Evolutionary conservation across 2,888 invertebrate species (phyloP), one percentile per base, ranked within the genome.

Genomic region (Lasioglossum vierecki): DNA sequence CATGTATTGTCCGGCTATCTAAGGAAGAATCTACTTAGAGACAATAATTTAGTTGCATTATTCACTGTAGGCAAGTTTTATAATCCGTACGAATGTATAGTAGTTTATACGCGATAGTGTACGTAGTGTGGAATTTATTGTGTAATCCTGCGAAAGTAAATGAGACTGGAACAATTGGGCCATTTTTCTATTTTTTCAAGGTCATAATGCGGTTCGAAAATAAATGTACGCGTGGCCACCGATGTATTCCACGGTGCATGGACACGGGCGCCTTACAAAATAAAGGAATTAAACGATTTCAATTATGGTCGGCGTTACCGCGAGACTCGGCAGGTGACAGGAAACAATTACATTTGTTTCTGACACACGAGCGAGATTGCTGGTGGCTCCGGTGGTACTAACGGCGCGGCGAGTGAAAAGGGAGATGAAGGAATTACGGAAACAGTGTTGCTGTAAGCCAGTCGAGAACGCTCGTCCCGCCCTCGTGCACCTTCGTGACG

Each of bases 341-440:
- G 72, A 72, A 72, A 72, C 72, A 72, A 72, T 49, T 72, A 72
- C 72, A 72, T 72, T 72, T 72, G 72, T 72, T 72, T 72, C 72
- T 72, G 72, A 49, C 72, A 72, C 49, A 72, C 35, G 49, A 22
- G 77, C 49, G 77, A 77, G 77, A 63, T 68, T 77, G 77, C 57
- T 57, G 63, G 79, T 63, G 76, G 73, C 49, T 49, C 35, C 15
- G 30, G 66, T 15, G 22, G 68, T 68, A 72, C 35, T 53, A 49
- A 49, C 30, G 22, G 35, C n/a, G n/a, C 30, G 22, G 35, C n/a
- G 35, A 30, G 9, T 13, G 60, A 53, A 77, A 49, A 35, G 44
- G 72, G 49, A 18, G 68, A 49, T 53, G 77, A 63, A 44, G 35
- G 26, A 60, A 74, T 75, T 76, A 53, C 49, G 49, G 70, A 83